Evolutionary conservation across 2,888 invertebrate genomes (phyloP).

Genomic region (Chymomyza fuscimana): DNA sequence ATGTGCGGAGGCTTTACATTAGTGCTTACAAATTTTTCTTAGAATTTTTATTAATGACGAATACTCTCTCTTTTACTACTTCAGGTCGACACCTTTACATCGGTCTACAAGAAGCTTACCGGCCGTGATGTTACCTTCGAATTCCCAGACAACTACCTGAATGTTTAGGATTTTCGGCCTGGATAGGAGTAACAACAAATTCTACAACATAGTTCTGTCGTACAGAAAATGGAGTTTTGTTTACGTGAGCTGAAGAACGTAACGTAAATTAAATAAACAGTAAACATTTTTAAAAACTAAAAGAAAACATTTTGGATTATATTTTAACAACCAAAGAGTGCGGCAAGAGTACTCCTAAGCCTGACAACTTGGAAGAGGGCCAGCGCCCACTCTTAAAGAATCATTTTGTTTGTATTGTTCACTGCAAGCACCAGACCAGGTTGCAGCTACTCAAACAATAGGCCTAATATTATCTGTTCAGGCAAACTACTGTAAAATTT

Average conservation of each 20-base stretch:
- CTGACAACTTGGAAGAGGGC: too few species aligned
- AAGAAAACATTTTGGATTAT: constrained; percentile 19
- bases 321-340: too few species aligned
- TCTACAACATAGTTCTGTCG: constrained; percentile 67
- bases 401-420: too few species aligned
- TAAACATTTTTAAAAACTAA: constrained; percentile 66
- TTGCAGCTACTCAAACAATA: too few species aligned
- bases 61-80: constrained; percentile 75
- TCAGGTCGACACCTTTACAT: constrained; percentile 98
- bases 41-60: constrained; percentile 24
- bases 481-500: too few species aligned
- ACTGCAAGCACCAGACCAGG: too few species aligned
- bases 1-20: constrained; percentile 39
- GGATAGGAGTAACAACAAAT: constrained; percentile 44
- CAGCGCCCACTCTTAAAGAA: too few species aligned
- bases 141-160: constrained; percentile 98
- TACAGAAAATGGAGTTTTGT: constrained; percentile 66
- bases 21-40: background rate
- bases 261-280: constrained; percentile 64
- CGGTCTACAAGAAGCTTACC: constrained; percentile 99
- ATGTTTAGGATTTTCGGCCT: constrained; percentile 67
- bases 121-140: constrained; percentile 99
- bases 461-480: too few species aligned
- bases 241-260: constrained; percentile 57
- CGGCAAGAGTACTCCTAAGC: too few species aligned